Conservation (phyloP, 2,888 invertebrate genomes). For the Nomada hirtipes region DNA sequence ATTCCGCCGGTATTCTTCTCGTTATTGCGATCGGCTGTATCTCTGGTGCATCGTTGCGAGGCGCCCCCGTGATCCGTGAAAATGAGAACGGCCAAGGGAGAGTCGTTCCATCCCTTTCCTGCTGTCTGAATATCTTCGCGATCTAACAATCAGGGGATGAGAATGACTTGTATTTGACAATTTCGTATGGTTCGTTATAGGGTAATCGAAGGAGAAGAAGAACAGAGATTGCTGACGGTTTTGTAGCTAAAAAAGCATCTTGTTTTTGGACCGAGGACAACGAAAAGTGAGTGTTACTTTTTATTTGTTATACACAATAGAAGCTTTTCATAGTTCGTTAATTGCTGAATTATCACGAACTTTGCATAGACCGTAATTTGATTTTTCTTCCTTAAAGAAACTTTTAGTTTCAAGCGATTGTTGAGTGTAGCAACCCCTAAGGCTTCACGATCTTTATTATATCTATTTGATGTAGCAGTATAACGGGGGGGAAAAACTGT, state of each 20-base stretch:
- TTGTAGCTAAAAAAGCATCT: neutral
- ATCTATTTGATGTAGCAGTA: too few relatives aligned
- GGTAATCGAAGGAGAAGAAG: neutral
- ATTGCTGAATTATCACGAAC: neutral
- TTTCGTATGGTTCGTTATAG: conserved; percentile 15
- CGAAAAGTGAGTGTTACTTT: conserved; percentile 36
- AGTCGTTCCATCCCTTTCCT: neutral
- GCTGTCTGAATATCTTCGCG: neutral
- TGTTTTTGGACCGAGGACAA: neutral
- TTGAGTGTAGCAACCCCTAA: neutral
- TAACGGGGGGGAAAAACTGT: neutral
- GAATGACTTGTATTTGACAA: neutral
- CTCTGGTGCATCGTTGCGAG: neutral
- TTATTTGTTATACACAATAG: neutral
- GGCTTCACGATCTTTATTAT: neutral
- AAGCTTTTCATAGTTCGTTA: neutral
- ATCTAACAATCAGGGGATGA: neutral
- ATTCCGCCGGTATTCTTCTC: conserved; percentile 28
- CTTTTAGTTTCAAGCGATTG: neutral
- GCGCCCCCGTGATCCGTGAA: conserved; percentile 8
- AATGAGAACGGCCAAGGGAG: neutral
- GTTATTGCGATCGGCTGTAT: conserved; percentile 22
- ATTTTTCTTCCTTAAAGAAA: neutral
- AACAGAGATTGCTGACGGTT: neutral
- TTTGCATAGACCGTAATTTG: neutral